phyloP scores from a whole-genome alignment of 2,888 invertebrate species.

The Orchesellides sinensis region DNA sequence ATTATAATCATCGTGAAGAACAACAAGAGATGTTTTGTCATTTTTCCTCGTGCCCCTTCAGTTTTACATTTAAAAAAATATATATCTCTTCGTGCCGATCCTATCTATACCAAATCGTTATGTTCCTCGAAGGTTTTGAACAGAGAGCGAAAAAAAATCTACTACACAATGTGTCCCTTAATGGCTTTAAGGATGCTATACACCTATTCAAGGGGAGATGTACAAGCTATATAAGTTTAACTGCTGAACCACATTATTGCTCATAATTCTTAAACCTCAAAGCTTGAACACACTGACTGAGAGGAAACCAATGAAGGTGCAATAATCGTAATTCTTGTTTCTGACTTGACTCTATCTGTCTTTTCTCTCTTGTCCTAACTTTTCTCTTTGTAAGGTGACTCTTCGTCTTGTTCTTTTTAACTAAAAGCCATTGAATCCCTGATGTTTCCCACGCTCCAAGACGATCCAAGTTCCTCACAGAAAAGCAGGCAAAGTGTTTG shows the following conservation, averaged over 20 bases:
- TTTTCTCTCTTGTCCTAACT: slow-evolving; percentile 25
- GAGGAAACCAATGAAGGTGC: slow-evolving; percentile 72
- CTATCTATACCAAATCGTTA: slow-evolving; percentile 23
- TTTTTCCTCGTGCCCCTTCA: slow-evolving; percentile 61
- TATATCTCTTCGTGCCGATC: slow-evolving; percentile 36
- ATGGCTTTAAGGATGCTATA: neutral
- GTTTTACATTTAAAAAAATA: slow-evolving; percentile 47
- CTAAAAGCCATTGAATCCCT: slow-evolving; percentile 56
- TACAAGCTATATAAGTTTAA: slow-evolving; percentile 19
- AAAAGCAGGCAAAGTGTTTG: no score
- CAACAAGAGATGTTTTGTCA: slow-evolving; percentile 55
- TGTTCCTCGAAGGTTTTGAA: slow-evolving; percentile 19
- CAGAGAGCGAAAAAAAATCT: slow-evolving; percentile 7
- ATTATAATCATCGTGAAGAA: slow-evolving; percentile 46
- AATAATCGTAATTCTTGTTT: slow-evolving; percentile 74
- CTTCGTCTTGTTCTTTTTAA: slow-evolving; percentile 63
- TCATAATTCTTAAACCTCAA: slow-evolving; percentile 64
- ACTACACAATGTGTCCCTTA: neutral
- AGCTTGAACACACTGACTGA: slow-evolving; percentile 44
- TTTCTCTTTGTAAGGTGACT: slow-evolving; percentile 44
- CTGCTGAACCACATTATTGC: slow-evolving; percentile 66
- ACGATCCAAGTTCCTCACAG: slow-evolving; percentile 14
- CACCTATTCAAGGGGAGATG: slow-evolving; percentile 12
- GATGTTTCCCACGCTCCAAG: slow-evolving; percentile 68
- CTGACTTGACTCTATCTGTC: slow-evolving; percentile 58